phyloP scores from a whole-genome alignment of 1,140 invertebrate genomes.

The Sycobia sp. region DNA sequence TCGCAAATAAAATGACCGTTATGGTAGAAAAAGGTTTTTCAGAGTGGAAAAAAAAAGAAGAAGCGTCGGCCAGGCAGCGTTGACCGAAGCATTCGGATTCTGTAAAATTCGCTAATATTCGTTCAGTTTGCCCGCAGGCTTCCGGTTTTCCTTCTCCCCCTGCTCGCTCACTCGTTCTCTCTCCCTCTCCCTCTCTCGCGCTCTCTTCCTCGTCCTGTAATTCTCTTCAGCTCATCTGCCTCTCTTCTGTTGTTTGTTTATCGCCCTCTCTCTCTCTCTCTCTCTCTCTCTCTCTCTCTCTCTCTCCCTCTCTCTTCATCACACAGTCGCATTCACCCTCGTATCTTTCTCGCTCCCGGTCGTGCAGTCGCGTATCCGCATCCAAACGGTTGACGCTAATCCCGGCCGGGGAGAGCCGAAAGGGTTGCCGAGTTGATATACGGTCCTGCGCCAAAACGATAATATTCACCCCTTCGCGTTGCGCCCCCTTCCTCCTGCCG shows the following conservation, averaged over 20 bases:
- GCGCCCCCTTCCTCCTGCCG: constrained; percentile 24
- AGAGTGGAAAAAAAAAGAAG: too few relatives aligned
- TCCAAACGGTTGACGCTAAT: constrained; percentile 58
- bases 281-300: neutral
- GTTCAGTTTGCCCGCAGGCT: neutral
- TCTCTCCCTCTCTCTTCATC: neutral
- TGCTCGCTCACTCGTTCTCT: constrained; percentile 8
- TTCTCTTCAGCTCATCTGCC: too few relatives aligned
- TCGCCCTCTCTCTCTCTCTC: neutral
- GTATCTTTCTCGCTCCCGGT: constrained; percentile 31
- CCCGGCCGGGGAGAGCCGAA: constrained; percentile 48
- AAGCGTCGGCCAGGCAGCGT: too few relatives aligned
- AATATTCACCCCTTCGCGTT: constrained; percentile 47
- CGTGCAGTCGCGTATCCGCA: constrained; percentile 46
- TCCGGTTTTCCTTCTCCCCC: neutral
- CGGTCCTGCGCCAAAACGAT: constrained; percentile 56
- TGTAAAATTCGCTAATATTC: neutral
- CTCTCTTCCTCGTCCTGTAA: too few relatives aligned
- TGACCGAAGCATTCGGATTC: too few relatives aligned
- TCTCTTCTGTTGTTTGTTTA: too few relatives aligned
- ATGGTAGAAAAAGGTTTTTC: too few relatives aligned
- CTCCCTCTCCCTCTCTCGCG: too few relatives aligned
- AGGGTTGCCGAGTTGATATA: constrained; percentile 58
- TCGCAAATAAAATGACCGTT: too few relatives aligned
- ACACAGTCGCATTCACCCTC: neutral